A percentile compares a stretch with the other conserved stretches of the same genome.
Conservation (phyloP, 1,140 invertebrate genomes). For the Colletes gigas region DNA sequence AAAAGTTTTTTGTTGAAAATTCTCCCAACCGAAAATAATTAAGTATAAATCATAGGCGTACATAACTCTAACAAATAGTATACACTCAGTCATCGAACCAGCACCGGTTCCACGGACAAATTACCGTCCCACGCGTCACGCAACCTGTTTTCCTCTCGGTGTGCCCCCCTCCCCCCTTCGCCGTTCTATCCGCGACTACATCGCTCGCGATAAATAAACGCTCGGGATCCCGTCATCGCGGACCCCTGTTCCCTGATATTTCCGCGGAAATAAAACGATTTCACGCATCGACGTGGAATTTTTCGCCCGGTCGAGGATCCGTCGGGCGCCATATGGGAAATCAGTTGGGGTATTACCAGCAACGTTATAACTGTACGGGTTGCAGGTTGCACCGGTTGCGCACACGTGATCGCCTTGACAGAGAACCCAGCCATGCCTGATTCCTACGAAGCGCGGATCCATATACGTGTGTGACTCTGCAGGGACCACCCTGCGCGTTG, state of each 20-base stretch:
- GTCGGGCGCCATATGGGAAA: slow-evolving; percentile 45
- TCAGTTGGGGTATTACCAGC: slow-evolving; percentile 34
- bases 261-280: slow-evolving; percentile 37
- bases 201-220: slow-evolving; percentile 28
- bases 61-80: neutral
- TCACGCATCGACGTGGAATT: slow-evolving; percentile 40
- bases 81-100: neutral
- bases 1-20: too few relatives aligned
- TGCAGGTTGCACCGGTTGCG: slow-evolving; percentile 15
- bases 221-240: neutral
- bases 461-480: neutral
- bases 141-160: neutral
- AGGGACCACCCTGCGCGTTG: neutral
- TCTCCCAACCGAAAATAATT: neutral
- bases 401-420: slow-evolving; percentile 21
- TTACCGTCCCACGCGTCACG: neutral
- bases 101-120: neutral
- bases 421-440: slow-evolving; percentile 36
- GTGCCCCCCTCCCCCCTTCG: too few relatives aligned
- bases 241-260: slow-evolving; percentile 10
- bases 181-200: neutral
- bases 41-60: neutral
- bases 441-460: slow-evolving; percentile 13
- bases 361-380: slow-evolving; percentile 17
- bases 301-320: slow-evolving; percentile 21